Conservation (phyloP, 1,140 invertebrate genomes). For the Metaphire vulgaris region DNA sequence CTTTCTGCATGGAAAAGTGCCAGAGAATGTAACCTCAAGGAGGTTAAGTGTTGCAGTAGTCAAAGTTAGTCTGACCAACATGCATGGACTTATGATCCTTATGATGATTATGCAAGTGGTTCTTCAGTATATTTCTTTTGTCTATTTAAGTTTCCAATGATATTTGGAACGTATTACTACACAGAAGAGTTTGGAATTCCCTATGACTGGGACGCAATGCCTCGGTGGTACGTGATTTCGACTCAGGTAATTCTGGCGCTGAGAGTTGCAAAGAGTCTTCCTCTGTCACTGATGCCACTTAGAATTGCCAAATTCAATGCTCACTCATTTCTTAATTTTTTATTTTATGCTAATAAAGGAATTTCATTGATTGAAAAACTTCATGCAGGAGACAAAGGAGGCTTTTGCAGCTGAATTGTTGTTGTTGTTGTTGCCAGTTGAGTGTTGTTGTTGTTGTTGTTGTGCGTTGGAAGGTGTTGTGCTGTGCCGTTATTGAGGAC, state of each 20-base stretch:
- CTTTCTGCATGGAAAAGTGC: neutral
- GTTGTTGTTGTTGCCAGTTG: neutral
- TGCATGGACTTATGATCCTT: neutral
- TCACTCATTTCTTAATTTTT: neutral
- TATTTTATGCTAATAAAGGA: neutral
- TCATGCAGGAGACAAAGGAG: neutral
- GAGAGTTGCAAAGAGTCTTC: no score
- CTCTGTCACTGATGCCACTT: no score
- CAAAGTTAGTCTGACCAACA: neutral
- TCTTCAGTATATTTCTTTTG: constrained; percentile 2
- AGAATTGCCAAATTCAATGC: no score
- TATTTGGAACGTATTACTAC: constrained; percentile 39
- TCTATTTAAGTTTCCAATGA: constrained; percentile 36
- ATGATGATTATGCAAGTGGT: constrained; percentile 2
- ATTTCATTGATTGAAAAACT: neutral
- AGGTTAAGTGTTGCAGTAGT: neutral
- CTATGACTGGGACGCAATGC: constrained; percentile 42
- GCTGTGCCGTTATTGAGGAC: constrained; percentile 38
- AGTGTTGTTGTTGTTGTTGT: no score
- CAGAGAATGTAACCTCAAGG: neutral
- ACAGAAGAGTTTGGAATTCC: constrained; percentile 42
- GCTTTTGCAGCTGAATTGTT: neutral
- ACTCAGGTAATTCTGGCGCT: no score
- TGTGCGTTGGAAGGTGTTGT: constrained; percentile 22
- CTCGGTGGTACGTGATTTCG: constrained; percentile 39